Conservation (phyloP, 2,797 vertebrate species). For the Falco rusticolus region DNA sequence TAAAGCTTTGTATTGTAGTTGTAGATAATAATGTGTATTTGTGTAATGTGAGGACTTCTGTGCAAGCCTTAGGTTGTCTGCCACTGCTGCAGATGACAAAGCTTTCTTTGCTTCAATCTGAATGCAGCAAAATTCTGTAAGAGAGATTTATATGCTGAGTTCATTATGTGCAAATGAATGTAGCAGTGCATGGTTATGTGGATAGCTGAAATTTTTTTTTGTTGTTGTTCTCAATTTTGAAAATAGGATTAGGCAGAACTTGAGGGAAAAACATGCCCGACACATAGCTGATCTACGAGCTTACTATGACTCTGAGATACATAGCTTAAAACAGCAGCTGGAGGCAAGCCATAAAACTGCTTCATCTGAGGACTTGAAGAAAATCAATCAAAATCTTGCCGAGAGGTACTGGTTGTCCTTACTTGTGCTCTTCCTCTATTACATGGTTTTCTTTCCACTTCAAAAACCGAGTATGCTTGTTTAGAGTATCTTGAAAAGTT, state of each 20-base stretch:
- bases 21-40: not conserved
- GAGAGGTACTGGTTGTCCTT: conserved; percentile 80
- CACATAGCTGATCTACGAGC: conserved; percentile 92
- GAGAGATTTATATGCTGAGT: not conserved
- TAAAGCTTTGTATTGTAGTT: not conserved
- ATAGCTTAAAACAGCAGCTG: conserved; percentile 86
- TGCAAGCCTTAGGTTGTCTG: not conserved
- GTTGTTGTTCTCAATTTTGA: not conserved
- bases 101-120: not conserved
- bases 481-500: not conserved
- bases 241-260: conserved; percentile 88
- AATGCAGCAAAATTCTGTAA: not conserved
- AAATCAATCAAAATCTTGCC: conserved; percentile 83
- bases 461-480: not conserved
- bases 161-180: not conserved
- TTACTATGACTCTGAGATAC: conserved; percentile 94
- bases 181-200: not conserved
- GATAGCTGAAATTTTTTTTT: not conserved
- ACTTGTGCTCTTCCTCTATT: not conserved
- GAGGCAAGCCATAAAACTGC: conserved; percentile 78
- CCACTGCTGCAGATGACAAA: not conserved
- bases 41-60: not conserved
- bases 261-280: conserved; percentile 92
- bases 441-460: not conserved
- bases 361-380: conserved; percentile 80